These are phyloP conservation scores for Drosophila meridionalis DNA, from an alignment of 2,888 invertebrate species.

Conservation along the genomic window DNA sequence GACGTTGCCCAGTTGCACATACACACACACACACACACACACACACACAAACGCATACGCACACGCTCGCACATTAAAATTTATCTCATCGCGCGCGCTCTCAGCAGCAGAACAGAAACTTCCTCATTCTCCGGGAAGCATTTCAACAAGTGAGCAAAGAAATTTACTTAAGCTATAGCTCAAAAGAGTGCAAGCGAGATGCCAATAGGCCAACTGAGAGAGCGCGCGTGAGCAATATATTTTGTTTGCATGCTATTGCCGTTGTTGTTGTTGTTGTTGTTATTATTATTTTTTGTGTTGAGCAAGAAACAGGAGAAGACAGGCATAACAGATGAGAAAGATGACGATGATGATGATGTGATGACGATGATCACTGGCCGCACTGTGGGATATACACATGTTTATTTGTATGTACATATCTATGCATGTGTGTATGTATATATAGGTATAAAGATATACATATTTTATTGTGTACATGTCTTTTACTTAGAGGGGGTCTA, in stretches of 20 bases:
- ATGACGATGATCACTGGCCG: slow-evolving; percentile 43
- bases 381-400: slow-evolving; percentile 46
- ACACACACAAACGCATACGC: slow-evolving; percentile 13
- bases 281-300: slow-evolving; percentile 38
- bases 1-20: slow-evolving; percentile 52
- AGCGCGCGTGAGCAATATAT: slow-evolving; percentile 58
- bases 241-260: slow-evolving; percentile 35
- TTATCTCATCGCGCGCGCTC: slow-evolving; percentile 63
- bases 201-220: slow-evolving; percentile 37
- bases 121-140: slow-evolving; percentile 79
- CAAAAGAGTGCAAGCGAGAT: slow-evolving; percentile 42
- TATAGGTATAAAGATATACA: slow-evolving; percentile 8
- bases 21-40: slow-evolving; percentile 24
- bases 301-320: slow-evolving; percentile 54
- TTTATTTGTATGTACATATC: slow-evolving; percentile 23
- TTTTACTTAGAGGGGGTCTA: slow-evolving; percentile 82
- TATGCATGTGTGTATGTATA: not conserved
- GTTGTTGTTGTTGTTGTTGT: slow-evolving; percentile 29
- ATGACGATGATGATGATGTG: slow-evolving; percentile 37
- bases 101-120: slow-evolving; percentile 64
- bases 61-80: slow-evolving; percentile 55
- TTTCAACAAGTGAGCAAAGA: slow-evolving; percentile 75
- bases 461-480: slow-evolving; percentile 68
- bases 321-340: slow-evolving; percentile 52
- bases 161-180: slow-evolving; percentile 47